Evolutionary conservation across 2,797 vertebrate species (phyloP).

Genomic region (Coregonus ussuriensis): DNA sequence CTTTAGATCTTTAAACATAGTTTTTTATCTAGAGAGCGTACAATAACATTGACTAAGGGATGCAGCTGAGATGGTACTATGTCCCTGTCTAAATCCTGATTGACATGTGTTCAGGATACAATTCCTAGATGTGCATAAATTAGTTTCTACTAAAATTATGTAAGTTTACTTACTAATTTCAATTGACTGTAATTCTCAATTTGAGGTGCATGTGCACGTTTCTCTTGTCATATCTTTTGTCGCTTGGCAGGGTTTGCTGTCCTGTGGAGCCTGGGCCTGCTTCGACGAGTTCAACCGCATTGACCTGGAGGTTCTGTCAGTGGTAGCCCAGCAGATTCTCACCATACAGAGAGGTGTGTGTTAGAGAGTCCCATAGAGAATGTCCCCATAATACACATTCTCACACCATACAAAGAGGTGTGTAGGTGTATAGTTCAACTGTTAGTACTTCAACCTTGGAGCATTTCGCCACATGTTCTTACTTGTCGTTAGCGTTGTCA

Average conservation of each 20-base stretch:
- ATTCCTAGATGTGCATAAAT: no score
- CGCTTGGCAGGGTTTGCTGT: constrained; percentile 82
- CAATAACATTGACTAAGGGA: no score
- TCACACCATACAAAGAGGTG: background rate
- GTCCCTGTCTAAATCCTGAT: no score
- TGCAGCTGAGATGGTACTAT: no score
- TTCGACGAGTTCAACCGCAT: constrained; percentile 96
- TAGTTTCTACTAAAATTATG: no score
- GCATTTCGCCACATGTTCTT: background rate
- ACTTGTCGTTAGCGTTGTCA: background rate
- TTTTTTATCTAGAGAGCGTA: no score
- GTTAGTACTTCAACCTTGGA: background rate
- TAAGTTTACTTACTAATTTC: no score
- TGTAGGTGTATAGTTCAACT: background rate
- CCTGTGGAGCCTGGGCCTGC: constrained; percentile 92
- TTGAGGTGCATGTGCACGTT: constrained; percentile 15
- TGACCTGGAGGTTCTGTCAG: constrained; percentile 92
- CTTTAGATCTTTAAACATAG: no score
- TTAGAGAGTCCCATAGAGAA: background rate
- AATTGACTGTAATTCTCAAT: background rate
- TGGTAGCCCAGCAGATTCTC: constrained; percentile 94
- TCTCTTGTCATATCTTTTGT: constrained; percentile 10
- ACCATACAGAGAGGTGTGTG: constrained; percentile 68
- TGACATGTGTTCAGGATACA: no score
- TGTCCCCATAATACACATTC: background rate